phyloP scores from a whole-genome alignment of 2,113 vertebrate species.

The Climacteris rufus region DNA sequence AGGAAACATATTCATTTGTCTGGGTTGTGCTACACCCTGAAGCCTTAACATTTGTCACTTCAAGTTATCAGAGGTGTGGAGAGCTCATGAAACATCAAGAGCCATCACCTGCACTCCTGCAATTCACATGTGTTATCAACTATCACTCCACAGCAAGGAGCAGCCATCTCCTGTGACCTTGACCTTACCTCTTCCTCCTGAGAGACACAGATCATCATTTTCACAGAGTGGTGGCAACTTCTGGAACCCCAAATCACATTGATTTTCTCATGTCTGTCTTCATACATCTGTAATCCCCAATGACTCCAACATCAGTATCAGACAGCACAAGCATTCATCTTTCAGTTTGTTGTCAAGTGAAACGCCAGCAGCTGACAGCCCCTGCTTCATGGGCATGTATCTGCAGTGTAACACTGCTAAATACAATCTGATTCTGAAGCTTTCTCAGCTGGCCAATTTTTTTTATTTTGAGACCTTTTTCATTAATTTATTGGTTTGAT shows the following conservation, averaged over 20 bases:
- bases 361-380: background rate
- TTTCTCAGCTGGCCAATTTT: background rate
- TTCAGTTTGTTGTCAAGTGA: background rate
- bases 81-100: background rate
- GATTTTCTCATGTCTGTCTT: background rate
- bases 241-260: background rate
- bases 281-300: background rate
- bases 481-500: background rate
- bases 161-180: background rate
- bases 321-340: background rate
- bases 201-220: background rate
- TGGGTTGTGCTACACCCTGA: background rate
- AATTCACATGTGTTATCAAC: background rate
- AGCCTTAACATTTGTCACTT: conserved; percentile 1
- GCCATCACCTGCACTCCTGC: background rate
- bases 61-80: background rate
- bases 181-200: background rate
- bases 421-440: background rate
- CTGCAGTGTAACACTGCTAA: background rate
- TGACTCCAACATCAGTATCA: background rate
- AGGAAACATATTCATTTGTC: background rate
- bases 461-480: background rate
- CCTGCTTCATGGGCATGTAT: background rate
- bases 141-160: background rate
- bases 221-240: background rate